Conservation (phyloP, 2,113 vertebrate genomes). For the Gadus chalcogrammus region DNA sequence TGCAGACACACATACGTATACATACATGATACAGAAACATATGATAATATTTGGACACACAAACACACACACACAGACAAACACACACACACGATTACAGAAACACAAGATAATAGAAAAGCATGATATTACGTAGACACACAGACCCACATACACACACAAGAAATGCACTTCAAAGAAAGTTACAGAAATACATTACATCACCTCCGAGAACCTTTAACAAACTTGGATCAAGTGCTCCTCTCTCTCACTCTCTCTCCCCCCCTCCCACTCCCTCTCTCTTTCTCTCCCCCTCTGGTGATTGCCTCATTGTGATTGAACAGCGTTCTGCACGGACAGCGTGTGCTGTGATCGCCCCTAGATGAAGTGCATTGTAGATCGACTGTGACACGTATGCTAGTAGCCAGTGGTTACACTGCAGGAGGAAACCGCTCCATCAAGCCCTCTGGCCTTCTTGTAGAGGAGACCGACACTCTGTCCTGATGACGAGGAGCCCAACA, state of each 20-base stretch:
- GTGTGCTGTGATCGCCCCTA: conserved; percentile 19
- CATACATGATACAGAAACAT: background rate
- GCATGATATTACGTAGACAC: background rate
- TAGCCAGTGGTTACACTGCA: conserved; percentile 31
- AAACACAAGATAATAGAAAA: background rate
- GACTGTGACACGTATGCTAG: conserved; percentile 36
- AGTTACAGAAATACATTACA: background rate
- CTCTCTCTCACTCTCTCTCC: conserved; percentile 15
- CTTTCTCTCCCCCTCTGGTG: background rate
- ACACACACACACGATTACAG: too few species aligned
- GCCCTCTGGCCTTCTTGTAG: background rate
- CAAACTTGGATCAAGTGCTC: too few species aligned
- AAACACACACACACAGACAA: background rate
- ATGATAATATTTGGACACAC: background rate
- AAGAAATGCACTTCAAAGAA: background rate
- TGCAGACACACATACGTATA: too few species aligned
- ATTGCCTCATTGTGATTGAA: background rate
- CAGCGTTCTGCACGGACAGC: conserved; percentile 8
- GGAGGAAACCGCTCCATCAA: conserved; percentile 42
- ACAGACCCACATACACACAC: too few species aligned
- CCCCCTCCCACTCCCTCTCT: conserved; percentile 5
- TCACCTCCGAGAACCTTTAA: background rate
- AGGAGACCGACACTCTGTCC: too few species aligned
- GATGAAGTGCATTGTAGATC: conserved; percentile 40
- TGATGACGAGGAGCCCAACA: too few species aligned